These are phyloP conservation scores for Atta colombica DNA, from an alignment of 1,140 invertebrate genomes.

Conservation along the genomic window DNA sequence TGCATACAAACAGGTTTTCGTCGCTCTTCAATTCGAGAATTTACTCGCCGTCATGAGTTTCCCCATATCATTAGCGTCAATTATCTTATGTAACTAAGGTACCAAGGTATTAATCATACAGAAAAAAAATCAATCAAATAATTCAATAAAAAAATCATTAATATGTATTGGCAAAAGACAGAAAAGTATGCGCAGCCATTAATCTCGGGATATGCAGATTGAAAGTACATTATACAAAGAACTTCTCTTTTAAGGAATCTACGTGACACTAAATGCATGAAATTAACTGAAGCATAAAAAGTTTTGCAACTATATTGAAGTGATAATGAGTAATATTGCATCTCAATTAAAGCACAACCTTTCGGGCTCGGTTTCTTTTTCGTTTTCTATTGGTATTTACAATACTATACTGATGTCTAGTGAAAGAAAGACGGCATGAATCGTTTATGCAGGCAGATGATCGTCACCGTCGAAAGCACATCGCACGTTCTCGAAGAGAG, in stretches of 20 bases:
- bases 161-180: neutral
- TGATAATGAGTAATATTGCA: neutral
- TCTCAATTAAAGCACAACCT: neutral
- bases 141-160: slow-evolving; percentile 21
- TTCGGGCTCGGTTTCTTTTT: slow-evolving; percentile 6
- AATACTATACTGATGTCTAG: neutral
- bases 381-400: neutral
- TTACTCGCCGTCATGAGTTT: slow-evolving; percentile 12
- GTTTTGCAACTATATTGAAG: neutral
- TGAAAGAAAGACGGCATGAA: neutral
- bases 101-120: neutral
- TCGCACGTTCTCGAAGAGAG: slow-evolving; percentile 44
- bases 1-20: slow-evolving; percentile 26
- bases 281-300: neutral
- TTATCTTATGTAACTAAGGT: slow-evolving; percentile 20
- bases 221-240: neutral
- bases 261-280: too few species aligned
- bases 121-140: slow-evolving; percentile 29
- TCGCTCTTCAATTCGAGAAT: slow-evolving; percentile 37
- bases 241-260: neutral
- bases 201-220: slow-evolving; percentile 16
- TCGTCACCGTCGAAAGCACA: slow-evolving; percentile 61
- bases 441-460: slow-evolving; percentile 51
- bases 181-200: neutral
- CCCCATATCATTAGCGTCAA: neutral